phyloP scores from a whole-genome alignment of 2,797 vertebrate species.

The Mareca penelope region DNA sequence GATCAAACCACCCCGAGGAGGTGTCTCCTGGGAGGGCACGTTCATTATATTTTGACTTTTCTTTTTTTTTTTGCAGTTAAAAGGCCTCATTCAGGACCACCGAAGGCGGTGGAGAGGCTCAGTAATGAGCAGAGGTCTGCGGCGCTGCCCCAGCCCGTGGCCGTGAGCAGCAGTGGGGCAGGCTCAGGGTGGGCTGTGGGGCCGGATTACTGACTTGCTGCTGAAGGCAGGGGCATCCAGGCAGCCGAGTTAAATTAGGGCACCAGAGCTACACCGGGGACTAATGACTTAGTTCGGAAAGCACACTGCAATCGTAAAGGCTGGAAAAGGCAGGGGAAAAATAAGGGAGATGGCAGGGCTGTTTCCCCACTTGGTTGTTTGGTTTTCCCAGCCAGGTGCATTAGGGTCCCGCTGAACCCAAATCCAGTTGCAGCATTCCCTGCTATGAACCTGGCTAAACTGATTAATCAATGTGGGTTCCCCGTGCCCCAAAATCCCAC shows the following conservation, averaged over 20 bases:
- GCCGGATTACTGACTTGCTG: not conserved
- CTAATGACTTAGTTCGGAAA: not conserved
- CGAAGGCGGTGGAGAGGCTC: accelerated
- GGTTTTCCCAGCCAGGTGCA: not conserved
- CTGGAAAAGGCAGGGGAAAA: not conserved
- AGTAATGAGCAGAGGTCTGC: not conserved
- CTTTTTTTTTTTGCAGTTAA: not conserved
- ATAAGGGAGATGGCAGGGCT: not conserved
- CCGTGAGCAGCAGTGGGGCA: not conserved
- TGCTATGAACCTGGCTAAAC: not conserved
- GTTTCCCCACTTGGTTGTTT: not conserved
- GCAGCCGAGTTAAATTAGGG: not conserved
- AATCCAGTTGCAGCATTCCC: not conserved
- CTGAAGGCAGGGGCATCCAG: not conserved
- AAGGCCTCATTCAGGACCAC: not conserved
- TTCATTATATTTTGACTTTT: not conserved
- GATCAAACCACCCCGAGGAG: not conserved
- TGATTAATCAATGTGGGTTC: not conserved
- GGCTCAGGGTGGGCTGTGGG: not conserved
- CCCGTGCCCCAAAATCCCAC: not conserved
- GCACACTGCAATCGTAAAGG: not conserved
- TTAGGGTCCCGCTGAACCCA: not conserved
- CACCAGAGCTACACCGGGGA: not conserved
- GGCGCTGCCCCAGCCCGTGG: not conserved
- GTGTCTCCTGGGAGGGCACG: not conserved